Evolutionary conservation across 2,888 invertebrate species (phyloP), one percentile per base, ranked within the genome.

Genomic region (Ryuthela nishihirai): DNA sequence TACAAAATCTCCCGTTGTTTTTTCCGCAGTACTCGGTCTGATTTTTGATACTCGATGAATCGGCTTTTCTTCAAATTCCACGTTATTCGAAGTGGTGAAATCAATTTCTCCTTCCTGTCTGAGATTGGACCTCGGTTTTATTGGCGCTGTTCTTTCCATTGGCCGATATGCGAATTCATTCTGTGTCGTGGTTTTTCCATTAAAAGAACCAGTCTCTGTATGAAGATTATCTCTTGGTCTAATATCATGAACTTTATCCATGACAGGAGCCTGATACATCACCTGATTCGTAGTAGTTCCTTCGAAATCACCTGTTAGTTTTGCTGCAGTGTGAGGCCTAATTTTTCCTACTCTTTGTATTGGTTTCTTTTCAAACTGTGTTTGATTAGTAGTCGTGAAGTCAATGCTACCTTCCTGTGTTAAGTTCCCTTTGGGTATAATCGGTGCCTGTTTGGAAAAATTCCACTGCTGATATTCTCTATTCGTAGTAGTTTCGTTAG

Each of bases 91-190:
- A 10, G 65, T 64, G n/a, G 41, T 48, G 23, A 66, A 50, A 42
- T 65, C 65, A 52, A 65, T 46, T 5, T 42, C 25, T 12, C 66
- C 66, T 47, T 66, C 65, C 15, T 58, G 52, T 15, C 32, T 18
- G 1, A 66, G 49, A 50, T 43, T 63, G 26, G 55, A 42, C 35
- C 35, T 44, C 6, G 58, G 66, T 34, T 41, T 61, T 7, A 47
- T 36, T 15, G 54, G 42, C n/a, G 32, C 44, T 17, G 54, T 55
- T 25, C 59, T 62, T 7, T 41, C 44, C 20, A 58, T 49, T 29
- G 44, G 41, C 40, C 56, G 54, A 29, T 44, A 49, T 15, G 21
- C 45, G 26, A 32, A 60, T 21, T 48, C 54, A 17, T 25, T 54
- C 12, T 38, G 29, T 21, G 39, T 50, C 15, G 54, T 54, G 7